These are phyloP conservation scores for Connochaetes taurinus DNA, from an alignment of 2,113 vertebrate genomes.

Conservation along the genomic window DNA sequence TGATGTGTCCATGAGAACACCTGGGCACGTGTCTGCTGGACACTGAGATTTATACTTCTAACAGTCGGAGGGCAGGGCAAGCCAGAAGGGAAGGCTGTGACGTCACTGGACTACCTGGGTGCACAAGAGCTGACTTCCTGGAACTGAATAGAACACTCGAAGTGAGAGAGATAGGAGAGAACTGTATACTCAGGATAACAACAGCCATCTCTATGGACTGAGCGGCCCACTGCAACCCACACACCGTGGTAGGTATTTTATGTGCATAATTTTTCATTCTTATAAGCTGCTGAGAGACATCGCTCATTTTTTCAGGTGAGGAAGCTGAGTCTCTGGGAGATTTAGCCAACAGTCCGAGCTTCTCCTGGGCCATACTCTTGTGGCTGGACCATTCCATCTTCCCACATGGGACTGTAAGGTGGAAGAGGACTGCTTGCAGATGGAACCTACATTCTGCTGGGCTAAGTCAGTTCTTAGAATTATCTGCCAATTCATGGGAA, in stretches of 20 bases:
- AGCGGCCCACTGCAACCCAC: not conserved
- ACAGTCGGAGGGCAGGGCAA: not conserved
- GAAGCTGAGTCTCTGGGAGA: not conserved
- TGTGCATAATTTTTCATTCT: not conserved
- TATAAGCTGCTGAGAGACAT: not conserved
- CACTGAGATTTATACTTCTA: not conserved
- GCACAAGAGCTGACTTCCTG: not conserved
- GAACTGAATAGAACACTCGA: not conserved
- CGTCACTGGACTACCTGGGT: accelerated
- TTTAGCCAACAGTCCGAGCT: not conserved
- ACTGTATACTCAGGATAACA: accelerated
- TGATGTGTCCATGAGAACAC: not conserved
- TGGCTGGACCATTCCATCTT: not conserved
- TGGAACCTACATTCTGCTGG: not conserved
- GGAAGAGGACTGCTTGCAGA: not conserved
- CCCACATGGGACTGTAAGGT: not conserved
- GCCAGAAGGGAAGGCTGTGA: not conserved
- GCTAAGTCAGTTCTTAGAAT: not conserved
- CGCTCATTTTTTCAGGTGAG: not conserved
- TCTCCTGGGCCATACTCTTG: not conserved
- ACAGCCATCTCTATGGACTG: accelerated
- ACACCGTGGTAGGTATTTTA: not conserved
- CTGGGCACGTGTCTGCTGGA: not conserved
- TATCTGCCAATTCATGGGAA: not conserved
- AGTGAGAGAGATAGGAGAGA: not conserved